Conservation (phyloP, 2,113 vertebrate genomes). For the Phrynocephalus versicolor region DNA sequence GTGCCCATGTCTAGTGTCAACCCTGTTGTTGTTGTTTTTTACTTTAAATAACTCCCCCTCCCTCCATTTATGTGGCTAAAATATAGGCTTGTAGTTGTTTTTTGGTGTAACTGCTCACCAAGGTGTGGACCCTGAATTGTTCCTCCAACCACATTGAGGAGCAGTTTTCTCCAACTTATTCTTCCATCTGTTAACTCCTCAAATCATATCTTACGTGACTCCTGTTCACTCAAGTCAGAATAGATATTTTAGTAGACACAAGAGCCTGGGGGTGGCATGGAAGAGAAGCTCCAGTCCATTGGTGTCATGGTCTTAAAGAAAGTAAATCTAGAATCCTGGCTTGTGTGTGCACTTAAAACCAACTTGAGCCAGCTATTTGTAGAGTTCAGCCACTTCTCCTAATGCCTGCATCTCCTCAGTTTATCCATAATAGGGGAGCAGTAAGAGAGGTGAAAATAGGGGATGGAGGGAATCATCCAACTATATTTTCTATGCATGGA, state of each 20-base stretch:
- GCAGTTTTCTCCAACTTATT: not conserved
- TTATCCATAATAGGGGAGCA: not conserved
- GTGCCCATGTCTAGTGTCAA: too few relatives aligned
- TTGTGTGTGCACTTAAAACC: too few relatives aligned
- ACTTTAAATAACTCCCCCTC: too few relatives aligned
- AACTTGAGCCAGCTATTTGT: not conserved
- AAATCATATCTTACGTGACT: not conserved
- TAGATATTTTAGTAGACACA: not conserved
- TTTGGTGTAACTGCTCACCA: too few relatives aligned
- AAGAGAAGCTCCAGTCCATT: not conserved
- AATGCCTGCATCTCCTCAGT: not conserved
- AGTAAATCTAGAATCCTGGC: not conserved
- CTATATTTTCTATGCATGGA: not conserved
- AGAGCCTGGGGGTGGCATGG: not conserved
- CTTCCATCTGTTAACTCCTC: not conserved
- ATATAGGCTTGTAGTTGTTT: too few relatives aligned
- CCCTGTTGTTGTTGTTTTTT: too few relatives aligned
- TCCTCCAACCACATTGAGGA: too few relatives aligned
- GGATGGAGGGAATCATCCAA: not conserved
- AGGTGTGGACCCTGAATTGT: too few relatives aligned
- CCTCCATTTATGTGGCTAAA: too few relatives aligned
- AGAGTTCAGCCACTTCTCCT: not conserved
- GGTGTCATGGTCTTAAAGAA: not conserved
- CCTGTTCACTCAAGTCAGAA: not conserved
- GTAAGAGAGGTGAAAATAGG: not conserved